Percentiles rank a stretch among this genome's conserved stretches.
phyloP scores from a whole-genome alignment of 2,888 invertebrate species.

The Callosobruchus maculatus region DNA sequence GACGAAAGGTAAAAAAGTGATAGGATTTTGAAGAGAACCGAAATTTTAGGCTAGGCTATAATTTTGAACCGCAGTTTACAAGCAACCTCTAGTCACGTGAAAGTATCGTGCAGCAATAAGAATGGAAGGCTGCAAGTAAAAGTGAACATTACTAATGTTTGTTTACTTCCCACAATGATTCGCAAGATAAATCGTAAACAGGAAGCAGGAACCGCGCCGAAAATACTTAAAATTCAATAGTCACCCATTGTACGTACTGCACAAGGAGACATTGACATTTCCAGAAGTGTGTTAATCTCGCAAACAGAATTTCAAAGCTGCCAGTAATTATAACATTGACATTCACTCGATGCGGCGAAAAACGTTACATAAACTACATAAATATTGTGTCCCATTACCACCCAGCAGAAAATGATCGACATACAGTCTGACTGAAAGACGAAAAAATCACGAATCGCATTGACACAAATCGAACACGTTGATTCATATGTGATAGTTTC shows the following conservation, averaged over 20 bases:
- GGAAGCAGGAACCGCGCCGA: neutral
- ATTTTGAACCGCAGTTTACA: no score
- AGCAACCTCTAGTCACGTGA: neutral
- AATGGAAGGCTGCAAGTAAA: neutral
- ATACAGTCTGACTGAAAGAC: neutral
- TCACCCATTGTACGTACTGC: neutral
- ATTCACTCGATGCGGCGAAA: neutral
- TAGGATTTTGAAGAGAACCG: no score
- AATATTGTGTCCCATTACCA: neutral
- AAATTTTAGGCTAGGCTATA: no score
- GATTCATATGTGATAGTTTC: conserved; percentile 25
- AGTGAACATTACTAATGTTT: neutral
- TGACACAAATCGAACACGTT: conserved; percentile 25
- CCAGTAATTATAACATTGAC: neutral
- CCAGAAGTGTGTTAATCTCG: neutral
- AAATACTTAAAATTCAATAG: neutral
- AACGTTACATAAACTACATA: neutral
- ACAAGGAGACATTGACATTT: neutral
- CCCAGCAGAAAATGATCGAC: neutral
- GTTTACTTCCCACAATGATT: neutral
- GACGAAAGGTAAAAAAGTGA: no score
- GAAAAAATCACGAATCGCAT: conserved; percentile 12
- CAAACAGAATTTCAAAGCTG: neutral
- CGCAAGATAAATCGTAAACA: neutral
- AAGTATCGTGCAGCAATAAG: neutral